Conservation (phyloP, 2,888 invertebrate species). For the Lycaena phlaeas region DNA sequence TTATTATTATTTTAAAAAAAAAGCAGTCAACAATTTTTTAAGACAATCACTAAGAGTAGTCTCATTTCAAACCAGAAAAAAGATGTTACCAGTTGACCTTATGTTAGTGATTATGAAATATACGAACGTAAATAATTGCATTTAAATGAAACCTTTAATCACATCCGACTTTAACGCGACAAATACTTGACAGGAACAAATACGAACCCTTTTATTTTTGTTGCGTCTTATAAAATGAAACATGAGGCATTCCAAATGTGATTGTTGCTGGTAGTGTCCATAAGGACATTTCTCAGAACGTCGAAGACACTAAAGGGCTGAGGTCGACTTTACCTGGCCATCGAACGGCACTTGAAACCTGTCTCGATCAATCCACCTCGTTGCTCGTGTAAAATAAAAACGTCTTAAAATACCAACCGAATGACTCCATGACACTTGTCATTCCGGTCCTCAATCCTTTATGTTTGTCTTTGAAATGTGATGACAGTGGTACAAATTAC, state of each 20-base stretch:
- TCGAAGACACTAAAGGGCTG: constrained; percentile 51
- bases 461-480: constrained; percentile 74
- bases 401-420: constrained; percentile 66
- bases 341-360: constrained; percentile 68
- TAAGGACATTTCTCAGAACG: constrained; percentile 66
- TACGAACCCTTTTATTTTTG: background rate
- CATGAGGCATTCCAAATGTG: constrained; percentile 22
- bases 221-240: constrained; percentile 1
- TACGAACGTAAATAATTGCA: background rate
- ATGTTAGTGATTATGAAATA: too few relatives aligned
- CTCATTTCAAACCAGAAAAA: too few relatives aligned
- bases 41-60: too few relatives aligned
- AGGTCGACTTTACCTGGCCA: constrained; percentile 48
- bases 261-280: constrained; percentile 42
- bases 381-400: constrained; percentile 71
- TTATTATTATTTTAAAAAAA: too few relatives aligned
- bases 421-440: constrained; percentile 68
- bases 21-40: too few relatives aligned
- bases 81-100: too few relatives aligned
- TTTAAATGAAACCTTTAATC: background rate
- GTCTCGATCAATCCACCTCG: constrained; percentile 71
- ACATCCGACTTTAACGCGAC: background rate
- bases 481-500: constrained; percentile 74
- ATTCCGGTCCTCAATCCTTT: constrained; percentile 69
- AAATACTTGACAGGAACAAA: constrained; percentile 5